Evolutionary conservation across 1,140 invertebrate genomes (phyloP), one percentile per base, ranked within the genome.

Genomic region (Brachionus calyciflorus): DNA sequence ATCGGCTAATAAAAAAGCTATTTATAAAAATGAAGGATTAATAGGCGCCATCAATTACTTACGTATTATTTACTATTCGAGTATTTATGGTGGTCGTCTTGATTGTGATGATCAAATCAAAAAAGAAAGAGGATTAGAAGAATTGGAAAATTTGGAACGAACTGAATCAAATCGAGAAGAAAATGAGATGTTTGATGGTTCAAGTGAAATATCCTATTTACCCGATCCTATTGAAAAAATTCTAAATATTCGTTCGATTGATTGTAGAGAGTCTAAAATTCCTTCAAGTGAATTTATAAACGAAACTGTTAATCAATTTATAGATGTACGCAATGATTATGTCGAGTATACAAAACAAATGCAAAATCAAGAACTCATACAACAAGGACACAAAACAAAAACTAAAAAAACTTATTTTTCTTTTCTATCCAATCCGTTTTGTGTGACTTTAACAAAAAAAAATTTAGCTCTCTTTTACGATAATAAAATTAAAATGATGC

Each of bases 401-500:
- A 3, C 70, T 60, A 46, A 69, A 70, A 68, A 41, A 19, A 78
- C 24, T 17, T 41, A 21, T 37, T 96, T 96, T 85, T 92, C 92
- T 79, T 96, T 96, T 84, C 91, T 95, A 88, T 89, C 90, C 80
- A 92, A 94, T 83, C 89, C 91, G 7, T 96, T 96, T 85, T 91
- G 96, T 79, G 85, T 96, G 40, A 95, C 92, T n/a, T 91, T 93
- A 2, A 91, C 92, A 0, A 94, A 92, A 0, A 96, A 95, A 86
- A 91, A 91, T 9, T 88, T 93, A 76, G 92, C 91, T 0, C 85
- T 96, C 30, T 95, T 94, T 85, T 95, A 93, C 83, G 93, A 96
- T 84, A 95, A 94, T 83, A 88, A 93, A 37, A 93, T 96, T 82
- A 88, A 93, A 44, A 97, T 97, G 94, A 93, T 93, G 83, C 93